Percentiles rank a stretch among this genome's conserved stretches.
Evolutionary conservation across 2,113 vertebrate genomes (phyloP).

Genomic region (Ancistrus triradiatus): DNA sequence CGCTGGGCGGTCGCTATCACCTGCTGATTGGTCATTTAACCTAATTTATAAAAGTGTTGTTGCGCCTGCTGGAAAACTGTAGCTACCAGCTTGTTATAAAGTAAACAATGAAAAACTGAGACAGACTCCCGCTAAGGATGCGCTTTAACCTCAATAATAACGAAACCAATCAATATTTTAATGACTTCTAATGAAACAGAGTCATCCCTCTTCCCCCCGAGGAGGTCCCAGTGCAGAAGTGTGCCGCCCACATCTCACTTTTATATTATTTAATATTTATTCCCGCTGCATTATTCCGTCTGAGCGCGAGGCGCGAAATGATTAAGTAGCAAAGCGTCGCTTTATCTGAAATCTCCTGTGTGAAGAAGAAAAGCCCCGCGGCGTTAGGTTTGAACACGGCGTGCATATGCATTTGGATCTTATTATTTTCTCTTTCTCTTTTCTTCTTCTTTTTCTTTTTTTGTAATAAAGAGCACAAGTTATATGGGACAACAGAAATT

Average conservation of each 20-base stretch:
- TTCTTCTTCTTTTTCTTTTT: background rate
- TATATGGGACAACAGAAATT: background rate
- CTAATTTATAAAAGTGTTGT: too few species aligned
- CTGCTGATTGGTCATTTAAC: too few species aligned
- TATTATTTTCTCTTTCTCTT: constrained; percentile 13
- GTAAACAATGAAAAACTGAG: too few species aligned
- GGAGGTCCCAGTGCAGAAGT: background rate
- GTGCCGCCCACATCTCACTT: constrained; percentile 2
- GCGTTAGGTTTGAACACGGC: constrained; percentile 17
- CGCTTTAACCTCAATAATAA: background rate
- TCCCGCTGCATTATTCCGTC: constrained; percentile 42
- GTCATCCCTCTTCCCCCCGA: background rate
- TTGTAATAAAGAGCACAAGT: background rate
- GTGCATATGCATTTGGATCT: constrained; percentile 1
- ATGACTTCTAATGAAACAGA: background rate
- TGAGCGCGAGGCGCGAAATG: constrained; percentile 28
- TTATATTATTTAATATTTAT: constrained; percentile 27
- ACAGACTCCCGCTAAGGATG: too few species aligned
- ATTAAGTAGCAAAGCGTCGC: constrained; percentile 14
- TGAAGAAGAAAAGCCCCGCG: background rate
- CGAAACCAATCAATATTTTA: background rate
- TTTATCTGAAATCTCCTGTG: background rate
- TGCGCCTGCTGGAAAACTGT: too few species aligned
- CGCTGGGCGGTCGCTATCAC: background rate
- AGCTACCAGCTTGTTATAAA: too few species aligned